Percentiles rank a stretch among this genome's conserved stretches.
These are phyloP conservation scores for Ispidina picta DNA, from an alignment of 2,797 vertebrate genomes.

Conservation along the genomic window DNA sequence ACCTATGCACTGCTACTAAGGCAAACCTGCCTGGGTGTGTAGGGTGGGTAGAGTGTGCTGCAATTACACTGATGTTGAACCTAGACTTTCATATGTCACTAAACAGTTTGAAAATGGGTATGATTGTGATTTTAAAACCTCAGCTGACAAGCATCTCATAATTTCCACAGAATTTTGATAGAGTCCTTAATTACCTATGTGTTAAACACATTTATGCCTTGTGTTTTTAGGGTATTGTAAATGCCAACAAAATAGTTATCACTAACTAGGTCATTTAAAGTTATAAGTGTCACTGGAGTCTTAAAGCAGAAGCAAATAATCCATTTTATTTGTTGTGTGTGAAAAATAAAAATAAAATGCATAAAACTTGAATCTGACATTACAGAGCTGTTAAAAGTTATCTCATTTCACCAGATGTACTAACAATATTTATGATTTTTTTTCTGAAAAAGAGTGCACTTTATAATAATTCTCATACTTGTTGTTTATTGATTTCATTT, in stretches of 20 bases:
- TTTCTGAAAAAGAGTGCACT: not conserved
- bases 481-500: not conserved
- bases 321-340: not conserved
- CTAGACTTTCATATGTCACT: not conserved
- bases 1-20: not conserved
- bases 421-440: not conserved
- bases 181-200: not conserved
- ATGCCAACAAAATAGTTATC: not conserved
- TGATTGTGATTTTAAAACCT: not conserved
- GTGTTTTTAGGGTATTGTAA: not conserved
- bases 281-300: not conserved
- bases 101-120: not conserved
- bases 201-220: not conserved
- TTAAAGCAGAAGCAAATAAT: not conserved
- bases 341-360: not conserved
- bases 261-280: not conserved
- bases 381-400: not conserved
- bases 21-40: not conserved
- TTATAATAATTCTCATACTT: not conserved
- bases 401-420: not conserved
- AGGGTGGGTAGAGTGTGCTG: not conserved
- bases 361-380: not conserved
- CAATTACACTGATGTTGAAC: not conserved
- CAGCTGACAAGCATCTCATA: not conserved
- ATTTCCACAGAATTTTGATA: not conserved